Percentiles rank a stretch among this genome's conserved stretches.
phyloP scores from a whole-genome alignment of 2,113 vertebrate species.

The Myotis brandtii region DNA sequence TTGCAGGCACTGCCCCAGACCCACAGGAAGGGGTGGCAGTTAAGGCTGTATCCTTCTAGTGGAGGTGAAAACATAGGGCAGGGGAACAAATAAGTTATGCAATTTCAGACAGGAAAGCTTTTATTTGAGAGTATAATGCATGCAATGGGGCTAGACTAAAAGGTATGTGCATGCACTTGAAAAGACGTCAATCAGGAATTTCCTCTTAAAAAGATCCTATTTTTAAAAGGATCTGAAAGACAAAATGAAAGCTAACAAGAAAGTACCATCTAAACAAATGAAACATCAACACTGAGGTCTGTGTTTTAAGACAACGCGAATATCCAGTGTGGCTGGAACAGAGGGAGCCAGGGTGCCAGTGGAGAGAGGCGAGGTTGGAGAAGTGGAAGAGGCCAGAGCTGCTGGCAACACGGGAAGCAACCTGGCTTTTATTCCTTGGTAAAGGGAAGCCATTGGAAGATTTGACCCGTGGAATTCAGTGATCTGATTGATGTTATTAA shows the following conservation, averaged over 20 bases:
- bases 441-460: background rate
- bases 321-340: background rate
- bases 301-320: background rate
- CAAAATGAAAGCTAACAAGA: background rate
- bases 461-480: background rate
- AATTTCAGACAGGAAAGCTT: background rate
- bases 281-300: background rate
- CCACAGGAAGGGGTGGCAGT: background rate
- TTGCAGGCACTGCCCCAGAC: background rate
- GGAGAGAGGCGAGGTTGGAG: background rate
- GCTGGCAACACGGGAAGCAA: too few relatives aligned
- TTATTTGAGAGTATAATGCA: background rate
- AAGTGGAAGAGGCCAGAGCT: background rate
- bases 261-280: background rate
- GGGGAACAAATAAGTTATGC: background rate
- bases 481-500: background rate
- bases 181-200: background rate
- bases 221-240: background rate
- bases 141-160: background rate
- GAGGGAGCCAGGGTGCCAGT: rapidly evolving
- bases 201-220: background rate
- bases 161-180: background rate
- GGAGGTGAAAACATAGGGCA: background rate
- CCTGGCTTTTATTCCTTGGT: background rate
- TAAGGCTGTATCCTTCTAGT: background rate